phyloP scores from a whole-genome alignment of 2,888 invertebrate genomes.

The Sinhomidia bicolor region DNA sequence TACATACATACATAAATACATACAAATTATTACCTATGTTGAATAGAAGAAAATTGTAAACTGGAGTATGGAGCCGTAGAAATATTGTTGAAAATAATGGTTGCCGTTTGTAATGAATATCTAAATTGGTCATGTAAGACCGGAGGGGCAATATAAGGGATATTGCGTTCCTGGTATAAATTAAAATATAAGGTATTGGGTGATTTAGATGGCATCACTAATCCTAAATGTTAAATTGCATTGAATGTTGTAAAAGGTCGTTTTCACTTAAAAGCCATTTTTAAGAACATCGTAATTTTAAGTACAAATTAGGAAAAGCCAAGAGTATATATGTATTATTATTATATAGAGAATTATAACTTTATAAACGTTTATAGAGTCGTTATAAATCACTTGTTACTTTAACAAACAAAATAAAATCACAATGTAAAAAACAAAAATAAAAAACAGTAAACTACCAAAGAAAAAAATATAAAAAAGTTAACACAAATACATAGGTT shows the following conservation, averaged over 20 bases:
- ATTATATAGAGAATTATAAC: slow-evolving; percentile 57
- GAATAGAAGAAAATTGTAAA: neutral
- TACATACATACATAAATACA: neutral
- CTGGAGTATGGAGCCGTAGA: neutral
- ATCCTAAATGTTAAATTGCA: neutral
- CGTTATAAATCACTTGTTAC: slow-evolving; percentile 55
- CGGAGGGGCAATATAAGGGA: slow-evolving; percentile 3
- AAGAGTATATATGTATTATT: slow-evolving; percentile 62
- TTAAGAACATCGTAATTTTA: slow-evolving; percentile 70
- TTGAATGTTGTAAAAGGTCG: slow-evolving; percentile 23
- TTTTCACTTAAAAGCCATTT: slow-evolving; percentile 62
- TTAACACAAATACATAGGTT: slow-evolving; percentile 34
- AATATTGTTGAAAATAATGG: neutral
- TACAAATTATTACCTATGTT: neutral
- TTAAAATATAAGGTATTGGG: neutral
- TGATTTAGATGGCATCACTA: slow-evolving; percentile 36
- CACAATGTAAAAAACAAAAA: slow-evolving; percentile 41
- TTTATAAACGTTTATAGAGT: slow-evolving; percentile 50
- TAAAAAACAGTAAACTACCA: slow-evolving; percentile 64
- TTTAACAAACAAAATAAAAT: slow-evolving; percentile 40
- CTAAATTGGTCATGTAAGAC: slow-evolving; percentile 1
- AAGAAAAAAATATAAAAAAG: slow-evolving; percentile 49
- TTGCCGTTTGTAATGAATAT: neutral
- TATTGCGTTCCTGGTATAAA: slow-evolving; percentile 41
- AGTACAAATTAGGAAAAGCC: slow-evolving; percentile 71